Base-by-base conservation (phyloP, 2,113 vertebrate genomes). In the Myocastor coypus region DNA sequence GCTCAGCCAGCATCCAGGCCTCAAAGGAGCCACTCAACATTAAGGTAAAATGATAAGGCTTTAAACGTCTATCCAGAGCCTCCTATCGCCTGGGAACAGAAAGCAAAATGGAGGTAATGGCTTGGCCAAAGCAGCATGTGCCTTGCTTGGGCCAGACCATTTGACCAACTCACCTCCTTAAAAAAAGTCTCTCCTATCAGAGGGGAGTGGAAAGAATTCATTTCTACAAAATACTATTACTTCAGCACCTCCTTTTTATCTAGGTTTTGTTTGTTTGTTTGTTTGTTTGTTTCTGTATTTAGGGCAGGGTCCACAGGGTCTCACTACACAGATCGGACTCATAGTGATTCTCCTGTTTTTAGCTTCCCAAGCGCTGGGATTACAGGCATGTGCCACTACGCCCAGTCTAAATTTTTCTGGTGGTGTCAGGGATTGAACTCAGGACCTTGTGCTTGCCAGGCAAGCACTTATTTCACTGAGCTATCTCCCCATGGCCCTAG, bases 31-130 rank as follows among this genome's bases (percentile, higher is more conserved):
- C 50, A 93, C 55, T 68, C 80, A 37, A 22, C 4, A 40, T 32
- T 28, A 75, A 77, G 63, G 32, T 46, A 32, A 83, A 85, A 92
- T 37, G 85, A 68, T 10, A 46, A 55, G 32, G 37, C n/a, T 73
- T 81, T 64, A 50, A 63, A 46, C 69, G 26, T 95, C 93, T 59
- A 83, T 63, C 64, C n/a, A 73, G 93, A 83, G 73, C 30, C 30
- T 94, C 57, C 42, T 7, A 17, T 80, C 78, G 78, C 3, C 30
- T 61, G 11, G 1, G 52, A 89, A 24, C 34, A 89, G 86, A 50
- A 92, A 83, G 95, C 55, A 81, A 83, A 91, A 89, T 6, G 61
- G 40, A 71, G 55, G 75, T 66, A 91, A 86, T 20, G 55, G 17
- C 32, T 26, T 37, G 42, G 55, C 46, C 77, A 92, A 59, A 89